phyloP scores from a whole-genome alignment of 2,888 invertebrate genomes.

The Teleiodes luculella region DNA sequence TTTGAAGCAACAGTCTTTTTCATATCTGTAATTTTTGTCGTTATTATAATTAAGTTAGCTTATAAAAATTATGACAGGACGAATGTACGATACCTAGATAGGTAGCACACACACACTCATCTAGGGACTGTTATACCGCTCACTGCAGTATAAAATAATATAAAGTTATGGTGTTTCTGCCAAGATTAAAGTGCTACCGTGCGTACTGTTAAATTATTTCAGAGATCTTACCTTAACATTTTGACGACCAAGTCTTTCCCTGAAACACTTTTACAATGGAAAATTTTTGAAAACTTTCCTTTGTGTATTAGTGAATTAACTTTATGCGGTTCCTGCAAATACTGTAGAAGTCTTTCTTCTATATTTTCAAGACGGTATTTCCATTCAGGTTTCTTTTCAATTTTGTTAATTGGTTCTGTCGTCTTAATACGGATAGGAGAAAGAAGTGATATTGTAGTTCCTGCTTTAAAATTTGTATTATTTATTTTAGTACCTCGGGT shows the following conservation, averaged over 20 bases:
- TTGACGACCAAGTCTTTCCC: slow-evolving; percentile 40
- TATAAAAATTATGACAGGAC: no score
- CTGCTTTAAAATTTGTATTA: background rate
- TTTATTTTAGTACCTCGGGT: background rate
- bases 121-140: no score
- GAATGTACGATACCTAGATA: no score
- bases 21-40: background rate
- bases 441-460: background rate
- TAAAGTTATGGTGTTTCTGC: no score
- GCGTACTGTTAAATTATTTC: no score
- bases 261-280: slow-evolving; percentile 30
- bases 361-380: background rate
- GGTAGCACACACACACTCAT: no score
- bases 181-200: no score
- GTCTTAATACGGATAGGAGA: background rate
- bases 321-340: background rate
- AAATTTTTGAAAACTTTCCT: slow-evolving; percentile 43
- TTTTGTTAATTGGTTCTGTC: background rate
- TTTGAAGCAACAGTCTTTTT: background rate
- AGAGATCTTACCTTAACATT: slow-evolving; percentile 39
- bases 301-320: background rate
- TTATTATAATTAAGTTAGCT: no score
- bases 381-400: background rate
- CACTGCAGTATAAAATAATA: no score
- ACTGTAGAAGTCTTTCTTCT: background rate